Conservation (phyloP, 1,140 invertebrate genomes). For the Chionoecetes opilio region DNA sequence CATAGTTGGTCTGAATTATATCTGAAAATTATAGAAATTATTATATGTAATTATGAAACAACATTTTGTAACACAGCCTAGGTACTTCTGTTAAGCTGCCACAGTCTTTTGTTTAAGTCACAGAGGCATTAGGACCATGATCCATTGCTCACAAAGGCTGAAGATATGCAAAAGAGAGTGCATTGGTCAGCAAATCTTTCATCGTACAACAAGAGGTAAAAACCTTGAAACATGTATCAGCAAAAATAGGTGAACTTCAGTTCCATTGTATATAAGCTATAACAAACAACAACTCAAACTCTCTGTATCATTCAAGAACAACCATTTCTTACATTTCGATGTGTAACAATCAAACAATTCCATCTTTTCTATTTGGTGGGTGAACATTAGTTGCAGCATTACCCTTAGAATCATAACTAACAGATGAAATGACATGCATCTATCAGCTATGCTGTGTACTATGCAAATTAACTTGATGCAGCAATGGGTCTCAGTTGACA, state of each 20-base stretch:
- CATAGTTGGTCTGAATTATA: constrained; percentile 73
- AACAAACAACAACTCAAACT: constrained; percentile 78
- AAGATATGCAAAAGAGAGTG: constrained; percentile 78
- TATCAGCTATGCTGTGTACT: constrained; percentile 74
- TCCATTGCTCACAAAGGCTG: constrained; percentile 76
- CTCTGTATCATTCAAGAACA: constrained; percentile 70
- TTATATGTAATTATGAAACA: constrained; percentile 75
- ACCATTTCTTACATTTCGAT: constrained; percentile 75
- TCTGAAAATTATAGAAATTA: constrained; percentile 73
- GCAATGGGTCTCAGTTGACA: constrained; percentile 77
- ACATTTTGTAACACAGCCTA: constrained; percentile 77
- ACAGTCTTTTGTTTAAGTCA: constrained; percentile 73
- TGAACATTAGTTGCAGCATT: constrained; percentile 72
- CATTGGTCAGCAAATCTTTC: constrained; percentile 76
- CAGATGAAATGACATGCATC: constrained; percentile 77
- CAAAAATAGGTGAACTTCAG: constrained; percentile 78
- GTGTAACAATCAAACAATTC: constrained; percentile 75
- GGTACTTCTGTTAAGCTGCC: constrained; percentile 76
- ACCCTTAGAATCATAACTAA: constrained; percentile 69
- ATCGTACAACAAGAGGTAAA: constrained; percentile 76
- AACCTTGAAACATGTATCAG: constrained; percentile 76
- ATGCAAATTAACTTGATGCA: constrained; percentile 75
- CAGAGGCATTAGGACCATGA: constrained; percentile 74
- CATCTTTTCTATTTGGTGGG: constrained; percentile 62
- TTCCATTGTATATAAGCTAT: constrained; percentile 78